A percentile compares a stretch with the other conserved stretches of the same genome.
These are phyloP conservation scores for Aproaerema taeniolella DNA, from an alignment of 2,888 invertebrate genomes.

Conservation along the genomic window DNA sequence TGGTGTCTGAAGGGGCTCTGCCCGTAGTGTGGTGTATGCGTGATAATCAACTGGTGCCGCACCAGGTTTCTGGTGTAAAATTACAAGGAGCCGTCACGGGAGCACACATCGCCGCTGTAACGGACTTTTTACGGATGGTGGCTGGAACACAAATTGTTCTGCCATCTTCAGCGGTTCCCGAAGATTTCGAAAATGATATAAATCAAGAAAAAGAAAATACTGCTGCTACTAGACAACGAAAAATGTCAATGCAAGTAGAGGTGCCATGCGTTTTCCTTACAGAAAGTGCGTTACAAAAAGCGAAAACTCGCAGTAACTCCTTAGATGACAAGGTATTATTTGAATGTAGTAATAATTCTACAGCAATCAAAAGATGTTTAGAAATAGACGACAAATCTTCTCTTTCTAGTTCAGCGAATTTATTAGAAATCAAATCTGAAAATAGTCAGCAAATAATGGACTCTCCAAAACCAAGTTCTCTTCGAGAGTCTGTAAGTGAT, in stretches of 20 bases:
- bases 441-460: slow-evolving; percentile 38
- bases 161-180: slow-evolving; percentile 60
- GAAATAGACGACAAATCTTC: slow-evolving; percentile 51
- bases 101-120: slow-evolving; percentile 81
- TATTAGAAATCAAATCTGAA: slow-evolving; percentile 43
- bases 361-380: slow-evolving; percentile 46
- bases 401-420: slow-evolving; percentile 45
- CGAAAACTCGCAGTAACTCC: slow-evolving; percentile 64
- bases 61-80: slow-evolving; percentile 81
- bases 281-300: slow-evolving; percentile 67
- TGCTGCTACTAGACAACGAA: slow-evolving; percentile 54
- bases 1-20: slow-evolving; percentile 80
- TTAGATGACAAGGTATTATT: slow-evolving; percentile 64
- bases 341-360: slow-evolving; percentile 48
- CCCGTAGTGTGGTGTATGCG: slow-evolving; percentile 83
- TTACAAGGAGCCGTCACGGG: slow-evolving; percentile 81
- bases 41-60: slow-evolving; percentile 82
- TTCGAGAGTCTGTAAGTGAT: slow-evolving; percentile 31
- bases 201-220: slow-evolving; percentile 64
- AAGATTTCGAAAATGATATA: slow-evolving; percentile 61
- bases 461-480: slow-evolving; percentile 30
- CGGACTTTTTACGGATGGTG: slow-evolving; percentile 80
- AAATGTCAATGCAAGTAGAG: slow-evolving; percentile 75
- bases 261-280: slow-evolving; percentile 73
- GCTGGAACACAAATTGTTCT: slow-evolving; percentile 80